These are phyloP conservation scores for Phytoseiulus persimilis DNA, from an alignment of 2,888 invertebrate genomes.

Conservation along the genomic window DNA sequence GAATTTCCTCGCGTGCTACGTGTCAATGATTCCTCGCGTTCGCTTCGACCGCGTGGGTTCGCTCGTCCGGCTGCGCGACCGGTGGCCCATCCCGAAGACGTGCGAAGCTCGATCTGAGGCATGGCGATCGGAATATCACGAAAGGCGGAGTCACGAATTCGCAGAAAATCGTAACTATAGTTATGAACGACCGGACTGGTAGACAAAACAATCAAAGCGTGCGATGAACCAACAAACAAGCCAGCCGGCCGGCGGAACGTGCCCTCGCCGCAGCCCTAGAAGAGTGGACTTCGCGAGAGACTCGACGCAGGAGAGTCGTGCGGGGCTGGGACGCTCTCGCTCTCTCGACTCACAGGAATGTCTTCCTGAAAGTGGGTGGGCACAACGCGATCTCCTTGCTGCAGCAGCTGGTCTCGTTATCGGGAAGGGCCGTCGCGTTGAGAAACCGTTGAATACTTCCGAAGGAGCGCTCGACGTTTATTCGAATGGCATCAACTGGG, in stretches of 20 bases:
- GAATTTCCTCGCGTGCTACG: not conserved
- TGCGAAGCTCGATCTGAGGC: not conserved
- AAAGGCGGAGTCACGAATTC: not conserved
- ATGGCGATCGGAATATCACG: not conserved
- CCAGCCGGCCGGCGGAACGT: not conserved
- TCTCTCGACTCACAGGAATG: too few relatives aligned
- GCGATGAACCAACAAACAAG: not conserved
- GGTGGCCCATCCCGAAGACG: too few relatives aligned
- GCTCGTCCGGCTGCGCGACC: too few relatives aligned
- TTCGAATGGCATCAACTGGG: not conserved
- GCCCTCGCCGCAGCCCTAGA: too few relatives aligned
- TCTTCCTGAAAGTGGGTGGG: too few relatives aligned
- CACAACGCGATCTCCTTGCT: too few relatives aligned
- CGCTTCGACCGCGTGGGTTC: not conserved
- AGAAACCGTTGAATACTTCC: not conserved
- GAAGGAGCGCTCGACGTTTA: not conserved
- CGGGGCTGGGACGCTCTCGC: too few relatives aligned
- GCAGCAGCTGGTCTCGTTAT: too few relatives aligned
- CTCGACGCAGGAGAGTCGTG: too few relatives aligned
- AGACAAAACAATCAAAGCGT: not conserved
- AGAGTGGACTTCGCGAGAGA: too few relatives aligned
- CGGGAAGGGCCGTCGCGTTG: not conserved
- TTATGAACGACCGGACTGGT: not conserved
- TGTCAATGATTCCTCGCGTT: not conserved
- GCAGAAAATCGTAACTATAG: not conserved